Evolutionary conservation across 1,140 invertebrate species (phyloP), one percentile per base, ranked within the genome.

Genomic region (Drosophila leontia): DNA sequence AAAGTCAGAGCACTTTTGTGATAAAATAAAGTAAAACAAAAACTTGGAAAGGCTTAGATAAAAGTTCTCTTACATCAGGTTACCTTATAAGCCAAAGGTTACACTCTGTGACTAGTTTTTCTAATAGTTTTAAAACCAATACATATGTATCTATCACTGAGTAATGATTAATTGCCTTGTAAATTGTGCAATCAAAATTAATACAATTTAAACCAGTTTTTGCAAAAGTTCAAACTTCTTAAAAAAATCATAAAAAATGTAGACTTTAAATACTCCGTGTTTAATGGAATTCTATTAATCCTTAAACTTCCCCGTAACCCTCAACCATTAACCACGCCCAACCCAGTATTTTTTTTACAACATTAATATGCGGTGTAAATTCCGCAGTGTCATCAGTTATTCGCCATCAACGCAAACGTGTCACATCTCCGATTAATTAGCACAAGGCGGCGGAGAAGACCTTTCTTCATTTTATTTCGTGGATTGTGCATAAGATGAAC

Each of bases 401-500:
- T 68, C 7, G 62, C 32, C 62, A 63, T 41, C 71, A 64, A 57
- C 50, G 13, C 35, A 59, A 76, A 61, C 35, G 57, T 78, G 82
- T 85, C 63, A 85, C 62, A 78, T 80, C 45, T 78, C 62, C 35
- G 50, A 78, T 70, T 78, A 85, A 81, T 85, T 78, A 85, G 82
- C 70, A 85, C 78, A 78, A 85, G 82, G 78, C 74, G 82, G 67
- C 55, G 65, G 26, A 15, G 58, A 61, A 67, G 42, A 55, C 56
- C 64, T 62, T 55, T 62, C 67, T 70, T 64, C 39, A 62, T 62
- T 68, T 64, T 68, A 56, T 59, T 60, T 64, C 60, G 72, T 75
- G 65, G 82, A 85, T 78, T 75, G 82, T 86, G 82, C 82, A 78
- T 86, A 82, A 72, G 82, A 75, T 87, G 82, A 86, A 87, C 82